Evolutionary conservation across 2,888 invertebrate species (phyloP).

Genomic region (Malachius bipustulatus): DNA sequence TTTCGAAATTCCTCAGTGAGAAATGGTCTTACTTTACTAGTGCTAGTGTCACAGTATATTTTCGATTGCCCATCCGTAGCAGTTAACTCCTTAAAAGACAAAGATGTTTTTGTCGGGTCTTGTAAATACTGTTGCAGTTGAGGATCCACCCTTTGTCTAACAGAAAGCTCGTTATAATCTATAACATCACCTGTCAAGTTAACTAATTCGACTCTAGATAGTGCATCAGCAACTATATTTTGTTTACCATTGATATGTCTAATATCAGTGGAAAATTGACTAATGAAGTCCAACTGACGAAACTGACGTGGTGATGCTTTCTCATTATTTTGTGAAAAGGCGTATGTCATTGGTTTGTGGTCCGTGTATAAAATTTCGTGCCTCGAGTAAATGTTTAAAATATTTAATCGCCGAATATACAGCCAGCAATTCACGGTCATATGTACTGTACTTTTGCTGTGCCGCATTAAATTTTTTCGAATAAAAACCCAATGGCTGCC

Average conservation of each 20-base stretch:
- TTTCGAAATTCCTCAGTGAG: constrained; percentile 3
- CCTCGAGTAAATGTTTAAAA: constrained; percentile 30
- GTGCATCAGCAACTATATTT: constrained; percentile 1
- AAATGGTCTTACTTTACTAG: no score
- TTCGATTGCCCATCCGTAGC: no score
- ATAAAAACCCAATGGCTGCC: constrained; percentile 32
- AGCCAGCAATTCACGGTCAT: constrained; percentile 14
- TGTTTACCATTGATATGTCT: constrained; percentile 4
- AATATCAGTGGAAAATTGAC: constrained; percentile 7
- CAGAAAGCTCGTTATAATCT: no score
- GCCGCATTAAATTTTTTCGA: constrained; percentile 26
- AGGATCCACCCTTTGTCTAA: no score
- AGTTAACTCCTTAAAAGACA: no score
- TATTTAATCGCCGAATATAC: constrained; percentile 20
- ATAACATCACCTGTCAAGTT: no score
- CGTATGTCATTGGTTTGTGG: constrained; percentile 27
- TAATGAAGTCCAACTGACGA: constrained; percentile 24
- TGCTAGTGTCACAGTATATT: no score
- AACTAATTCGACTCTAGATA: constrained; percentile 20
- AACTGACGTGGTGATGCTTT: constrained; percentile 27
- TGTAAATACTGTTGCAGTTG: no score
- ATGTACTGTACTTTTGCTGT: constrained; percentile 13
- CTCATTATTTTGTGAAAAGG: constrained; percentile 24
- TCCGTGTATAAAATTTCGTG: constrained; percentile 26
- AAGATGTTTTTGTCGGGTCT: no score